Percentiles rank a stretch among this genome's conserved stretches.
These are phyloP conservation scores for Matsumyia berberina DNA, from an alignment of 2,888 invertebrate species.

Conservation along the genomic window DNA sequence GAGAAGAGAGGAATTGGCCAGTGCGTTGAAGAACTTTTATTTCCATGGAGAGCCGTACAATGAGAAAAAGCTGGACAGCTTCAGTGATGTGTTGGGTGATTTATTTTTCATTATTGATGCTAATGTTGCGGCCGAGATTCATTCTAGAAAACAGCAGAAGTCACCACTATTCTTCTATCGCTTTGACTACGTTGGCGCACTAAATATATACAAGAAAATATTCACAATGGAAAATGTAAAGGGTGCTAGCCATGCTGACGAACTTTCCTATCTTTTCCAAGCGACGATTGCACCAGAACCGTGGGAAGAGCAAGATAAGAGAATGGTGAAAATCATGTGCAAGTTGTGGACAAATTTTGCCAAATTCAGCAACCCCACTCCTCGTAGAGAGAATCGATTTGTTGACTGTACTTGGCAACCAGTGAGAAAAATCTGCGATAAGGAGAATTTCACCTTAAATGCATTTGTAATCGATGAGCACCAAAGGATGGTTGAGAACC, in stretches of 20 bases:
- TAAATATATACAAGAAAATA: conserved; percentile 84
- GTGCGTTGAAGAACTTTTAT: conserved; percentile 81
- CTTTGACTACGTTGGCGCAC: conserved; percentile 85
- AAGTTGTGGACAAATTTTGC: conserved; percentile 87
- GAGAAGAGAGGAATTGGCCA: conserved; percentile 33
- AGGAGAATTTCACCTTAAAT: conserved; percentile 65
- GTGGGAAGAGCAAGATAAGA: conserved; percentile 68
- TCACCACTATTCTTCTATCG: conserved; percentile 85
- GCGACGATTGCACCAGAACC: conserved; percentile 70
- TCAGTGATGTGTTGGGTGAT: conserved; percentile 85
- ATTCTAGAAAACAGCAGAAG: conserved; percentile 68
- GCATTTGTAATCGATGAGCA: conserved; percentile 50
- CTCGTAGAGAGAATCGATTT: not conserved
- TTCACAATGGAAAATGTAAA: conserved; percentile 80
- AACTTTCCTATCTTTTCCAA: conserved; percentile 85
- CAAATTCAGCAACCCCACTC: conserved; percentile 80
- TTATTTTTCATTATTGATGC: conserved; percentile 73
- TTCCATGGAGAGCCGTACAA: conserved; percentile 81
- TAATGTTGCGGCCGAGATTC: conserved; percentile 62
- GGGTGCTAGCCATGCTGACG: conserved; percentile 86
- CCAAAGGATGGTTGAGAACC: conserved; percentile 74
- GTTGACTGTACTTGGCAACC: conserved; percentile 76
- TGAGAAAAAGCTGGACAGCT: conserved; percentile 83
- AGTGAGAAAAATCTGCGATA: conserved; percentile 48
- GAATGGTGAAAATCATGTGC: conserved; percentile 84